Percentiles rank a stretch among this genome's conserved stretches.
phyloP scores from a whole-genome alignment of 2,113 vertebrate species.

The Ctenomys sociabilis region DNA sequence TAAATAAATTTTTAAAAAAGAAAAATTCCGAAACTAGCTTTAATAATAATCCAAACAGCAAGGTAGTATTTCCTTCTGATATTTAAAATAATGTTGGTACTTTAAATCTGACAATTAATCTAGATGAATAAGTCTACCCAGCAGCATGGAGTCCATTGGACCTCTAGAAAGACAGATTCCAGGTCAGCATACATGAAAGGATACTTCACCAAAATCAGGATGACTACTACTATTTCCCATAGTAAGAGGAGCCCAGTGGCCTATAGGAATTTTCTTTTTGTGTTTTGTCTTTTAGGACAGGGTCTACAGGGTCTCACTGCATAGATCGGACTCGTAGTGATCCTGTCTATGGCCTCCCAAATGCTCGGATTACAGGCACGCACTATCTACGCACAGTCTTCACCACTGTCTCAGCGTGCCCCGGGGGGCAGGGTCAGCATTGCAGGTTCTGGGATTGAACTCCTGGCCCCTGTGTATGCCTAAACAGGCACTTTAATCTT shows the following conservation, averaged over 20 bases:
- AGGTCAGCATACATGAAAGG: not conserved
- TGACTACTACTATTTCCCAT: not conserved
- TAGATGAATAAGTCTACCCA: not conserved
- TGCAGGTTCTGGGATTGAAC: no score
- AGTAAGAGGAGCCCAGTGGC: not conserved
- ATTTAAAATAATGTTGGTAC: not conserved
- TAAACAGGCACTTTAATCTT: no score
- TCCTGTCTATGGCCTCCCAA: no score
- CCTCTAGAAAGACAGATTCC: not conserved
- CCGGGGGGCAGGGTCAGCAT: no score
- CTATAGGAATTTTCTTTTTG: not conserved
- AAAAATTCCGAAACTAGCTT: slow-evolving; percentile 51
- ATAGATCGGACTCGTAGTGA: no score
- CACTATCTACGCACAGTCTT: no score
- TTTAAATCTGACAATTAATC: not conserved
- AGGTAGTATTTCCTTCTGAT: not conserved
- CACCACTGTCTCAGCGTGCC: no score
- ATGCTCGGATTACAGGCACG: no score
- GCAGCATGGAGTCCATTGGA: accelerated
- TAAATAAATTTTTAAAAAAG: no score
- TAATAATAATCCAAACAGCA: slow-evolving; percentile 7
- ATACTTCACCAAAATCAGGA: not conserved
- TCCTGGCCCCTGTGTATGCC: no score
- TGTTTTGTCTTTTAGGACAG: no score
- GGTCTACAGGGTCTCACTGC: no score